Evolutionary conservation across 2,113 vertebrate genomes (phyloP), one percentile per base, ranked within the genome.

Genomic region (Platycercus adscitus): DNA sequence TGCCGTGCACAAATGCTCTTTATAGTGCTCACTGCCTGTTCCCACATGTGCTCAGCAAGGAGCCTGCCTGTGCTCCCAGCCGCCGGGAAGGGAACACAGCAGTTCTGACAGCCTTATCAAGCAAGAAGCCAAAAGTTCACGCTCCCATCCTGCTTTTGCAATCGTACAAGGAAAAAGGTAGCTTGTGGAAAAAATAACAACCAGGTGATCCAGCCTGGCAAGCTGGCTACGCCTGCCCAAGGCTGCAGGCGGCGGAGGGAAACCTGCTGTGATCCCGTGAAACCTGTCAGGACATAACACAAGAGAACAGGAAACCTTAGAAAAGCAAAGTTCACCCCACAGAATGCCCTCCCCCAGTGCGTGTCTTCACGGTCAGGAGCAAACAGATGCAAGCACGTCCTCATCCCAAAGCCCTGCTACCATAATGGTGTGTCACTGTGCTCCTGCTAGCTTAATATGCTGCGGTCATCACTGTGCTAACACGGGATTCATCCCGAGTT

Each of bases 361-460:
- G 8, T 3, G 11, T 53, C 65, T 71, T 85, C 0, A 1, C 17
- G 50, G 35, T 92, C 39, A 56, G 35, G 39, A 77, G 28, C 35
- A 76, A 92, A 60, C 13, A 43, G 41, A 39, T 47, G 43, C 47
- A 20, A 64, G 12, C 2, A 8, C 56, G 9, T 60, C 46, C 44
- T 82, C 6, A 1, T 50, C 33, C 39, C 53, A 53, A 72, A 93
- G 47, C 43, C 25, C 28, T 17, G 29, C 61, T 68, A 14, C 91
- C 20, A 1, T 28, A 17, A 41, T 2, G 31, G 14, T 1, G 1
- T 39, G 61, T 52, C 3, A 0, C 71, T 41, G 41, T 18, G 37
- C 63, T 77, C 33, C 49, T 2, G 3, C 14, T 75, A 68, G n/a
- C 33, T 60, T 29, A 11, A 2, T 55, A 17, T 2, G 23, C 29